A percentile compares a stretch with the other conserved stretches of the same genome.
These are phyloP conservation scores for Patiria pectinifera DNA, from an alignment of 53 echinoderm and acorn worm genomes.

Conservation along the genomic window DNA sequence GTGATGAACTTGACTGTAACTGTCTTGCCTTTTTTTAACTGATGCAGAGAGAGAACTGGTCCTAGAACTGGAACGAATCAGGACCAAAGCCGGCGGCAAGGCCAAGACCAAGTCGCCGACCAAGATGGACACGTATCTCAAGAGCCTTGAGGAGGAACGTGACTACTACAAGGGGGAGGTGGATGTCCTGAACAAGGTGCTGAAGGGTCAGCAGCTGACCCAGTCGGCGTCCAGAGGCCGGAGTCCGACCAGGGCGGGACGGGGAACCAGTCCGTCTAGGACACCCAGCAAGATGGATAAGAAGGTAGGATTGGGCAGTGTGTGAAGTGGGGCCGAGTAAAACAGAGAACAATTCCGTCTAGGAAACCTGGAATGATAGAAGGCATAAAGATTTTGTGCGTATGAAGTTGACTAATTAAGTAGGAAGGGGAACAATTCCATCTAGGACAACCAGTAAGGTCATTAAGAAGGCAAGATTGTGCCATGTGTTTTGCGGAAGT, in stretches of 20 bases:
- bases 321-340: background rate
- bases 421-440: no score
- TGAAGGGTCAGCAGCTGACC: constrained; percentile 68
- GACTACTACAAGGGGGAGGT: constrained; percentile 98
- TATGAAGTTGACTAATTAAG: no score
- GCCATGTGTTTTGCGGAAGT: no score
- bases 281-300: constrained; percentile 67
- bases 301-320: constrained; percentile 44
- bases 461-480: no score
- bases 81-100: constrained; percentile 81
- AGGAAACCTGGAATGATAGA: background rate
- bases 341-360: background rate
- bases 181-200: constrained; percentile 89
- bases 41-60: constrained; percentile 94
- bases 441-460: no score
- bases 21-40: background rate
- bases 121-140: constrained; percentile 84
- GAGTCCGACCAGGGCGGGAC: constrained; percentile 73
- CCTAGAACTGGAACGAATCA: constrained; percentile 88
- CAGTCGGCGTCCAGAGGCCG: constrained; percentile 52
- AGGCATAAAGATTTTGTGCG: background rate
- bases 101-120: constrained; percentile 64
- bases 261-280: constrained; percentile 73
- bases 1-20: no score
- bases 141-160: constrained; percentile 93